Conservation (phyloP, 1,140 invertebrate species). For the Adelges cooleyi region DNA sequence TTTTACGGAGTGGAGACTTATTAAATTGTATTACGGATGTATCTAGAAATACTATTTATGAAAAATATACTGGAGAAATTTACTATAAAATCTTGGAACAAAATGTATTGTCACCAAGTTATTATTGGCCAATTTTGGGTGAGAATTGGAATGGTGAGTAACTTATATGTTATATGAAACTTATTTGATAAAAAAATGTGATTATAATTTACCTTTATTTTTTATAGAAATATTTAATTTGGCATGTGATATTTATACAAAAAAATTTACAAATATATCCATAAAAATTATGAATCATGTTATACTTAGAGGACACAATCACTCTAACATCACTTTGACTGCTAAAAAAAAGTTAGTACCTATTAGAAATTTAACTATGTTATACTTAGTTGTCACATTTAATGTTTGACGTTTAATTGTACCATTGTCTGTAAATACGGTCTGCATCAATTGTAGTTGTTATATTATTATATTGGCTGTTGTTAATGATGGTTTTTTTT, state of each 20-base stretch:
- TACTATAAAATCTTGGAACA: constrained; percentile 28
- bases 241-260: not conserved
- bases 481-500: too few species aligned
- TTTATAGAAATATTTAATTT: constrained; percentile 28
- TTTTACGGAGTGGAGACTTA: not conserved
- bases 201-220: constrained; percentile 3
- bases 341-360: constrained; percentile 27
- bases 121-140: constrained; percentile 26
- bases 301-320: constrained; percentile 17
- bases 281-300: constrained; percentile 24
- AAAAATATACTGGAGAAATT: constrained; percentile 25
- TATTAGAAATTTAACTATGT: too few species aligned
- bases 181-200: not conserved
- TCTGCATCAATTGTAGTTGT: too few species aligned
- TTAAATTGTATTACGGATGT: constrained; percentile 13
- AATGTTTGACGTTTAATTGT: too few species aligned
- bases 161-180: not conserved
- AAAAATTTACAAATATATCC: constrained; percentile 4
- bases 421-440: too few species aligned
- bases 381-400: too few species aligned
- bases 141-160: constrained; percentile 26
- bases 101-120: constrained; percentile 15
- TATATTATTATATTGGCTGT: too few species aligned
- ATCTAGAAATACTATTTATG: constrained; percentile 3
- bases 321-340: constrained; percentile 16